These are phyloP conservation scores for Pantelozetes paolii DNA, from an alignment of 2,888 invertebrate genomes.

Conservation along the genomic window DNA sequence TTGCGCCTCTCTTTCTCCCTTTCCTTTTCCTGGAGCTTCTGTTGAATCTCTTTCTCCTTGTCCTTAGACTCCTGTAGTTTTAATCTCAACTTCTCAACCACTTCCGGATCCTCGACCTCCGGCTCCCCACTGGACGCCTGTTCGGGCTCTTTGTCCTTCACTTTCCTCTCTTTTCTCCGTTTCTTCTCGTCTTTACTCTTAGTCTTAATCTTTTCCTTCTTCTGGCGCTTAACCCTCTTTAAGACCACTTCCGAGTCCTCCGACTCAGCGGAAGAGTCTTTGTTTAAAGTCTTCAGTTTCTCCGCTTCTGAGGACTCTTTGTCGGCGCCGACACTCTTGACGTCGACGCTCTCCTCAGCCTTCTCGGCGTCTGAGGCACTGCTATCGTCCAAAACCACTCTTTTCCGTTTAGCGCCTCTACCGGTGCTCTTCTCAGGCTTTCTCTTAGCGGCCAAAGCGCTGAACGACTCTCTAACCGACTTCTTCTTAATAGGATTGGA, in stretches of 20 bases:
- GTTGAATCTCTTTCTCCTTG: conserved; percentile 36
- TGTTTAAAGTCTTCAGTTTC: not conserved
- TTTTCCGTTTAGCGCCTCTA: not conserved
- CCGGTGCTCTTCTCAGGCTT: conserved; percentile 10
- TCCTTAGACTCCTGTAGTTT: conserved; percentile 33
- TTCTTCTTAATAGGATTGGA: not conserved
- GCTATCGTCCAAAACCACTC: not conserved
- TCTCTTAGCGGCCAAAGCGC: not conserved
- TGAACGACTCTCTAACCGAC: not conserved
- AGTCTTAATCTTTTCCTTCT: not conserved
- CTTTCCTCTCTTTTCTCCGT: not conserved
- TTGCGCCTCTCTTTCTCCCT: conserved; percentile 43
- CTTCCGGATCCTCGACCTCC: not conserved
- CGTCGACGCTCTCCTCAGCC: not conserved
- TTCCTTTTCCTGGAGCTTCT: conserved; percentile 45
- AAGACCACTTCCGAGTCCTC: not conserved
- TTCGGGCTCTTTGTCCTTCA: not conserved
- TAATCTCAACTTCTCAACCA: conserved; percentile 29
- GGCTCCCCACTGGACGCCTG: not conserved
- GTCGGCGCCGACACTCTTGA: not conserved
- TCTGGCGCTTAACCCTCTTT: conserved; percentile 12
- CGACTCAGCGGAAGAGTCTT: not conserved
- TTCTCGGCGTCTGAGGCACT: not conserved
- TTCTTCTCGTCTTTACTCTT: not conserved
- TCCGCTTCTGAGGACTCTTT: not conserved